Conservation (phyloP, 2,888 invertebrate genomes). For the Pristionchus exspectatus region DNA sequence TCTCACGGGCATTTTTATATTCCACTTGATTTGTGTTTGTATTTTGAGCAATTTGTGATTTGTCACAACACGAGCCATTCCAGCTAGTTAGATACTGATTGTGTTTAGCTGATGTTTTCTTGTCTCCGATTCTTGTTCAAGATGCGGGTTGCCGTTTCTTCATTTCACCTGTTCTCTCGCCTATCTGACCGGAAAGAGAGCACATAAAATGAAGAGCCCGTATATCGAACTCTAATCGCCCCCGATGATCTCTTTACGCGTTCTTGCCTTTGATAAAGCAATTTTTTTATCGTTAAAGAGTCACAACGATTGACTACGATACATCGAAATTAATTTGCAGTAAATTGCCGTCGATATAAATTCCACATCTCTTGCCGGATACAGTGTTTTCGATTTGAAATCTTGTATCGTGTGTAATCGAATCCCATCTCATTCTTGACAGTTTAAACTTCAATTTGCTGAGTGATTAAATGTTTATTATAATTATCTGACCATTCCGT, state of each 20-base stretch:
- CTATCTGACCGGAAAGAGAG: neutral
- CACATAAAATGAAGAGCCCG: neutral
- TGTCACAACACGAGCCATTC: neutral
- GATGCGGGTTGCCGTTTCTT: neutral
- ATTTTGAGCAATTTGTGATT: neutral
- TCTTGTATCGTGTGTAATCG: no score
- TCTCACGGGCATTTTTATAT: neutral
- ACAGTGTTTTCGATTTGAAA: no score
- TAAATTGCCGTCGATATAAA: no score
- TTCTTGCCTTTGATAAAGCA: neutral
- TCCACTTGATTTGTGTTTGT: neutral
- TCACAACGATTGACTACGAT: no score
- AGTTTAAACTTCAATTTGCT: no score
- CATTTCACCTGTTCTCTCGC: neutral
- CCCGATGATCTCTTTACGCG: neutral
- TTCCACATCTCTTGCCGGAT: no score
- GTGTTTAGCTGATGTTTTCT: neutral
- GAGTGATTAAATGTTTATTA: no score
- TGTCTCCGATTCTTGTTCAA: neutral
- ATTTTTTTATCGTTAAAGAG: neutral
- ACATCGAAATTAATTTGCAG: no score
- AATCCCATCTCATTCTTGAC: no score
- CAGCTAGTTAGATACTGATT: conserved; percentile 34
- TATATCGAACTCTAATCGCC: neutral
- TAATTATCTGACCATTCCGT: no score